phyloP scores from a whole-genome alignment of 1,140 invertebrate species.

The Caenorhabditis elegans region WBcel235 BX284602.5:127501-128000 shows the following conservation, averaged over 20 bases:
- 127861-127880: neutral
- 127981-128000: too few species aligned
- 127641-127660: too few species aligned
- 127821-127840: neutral
- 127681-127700: neutral
- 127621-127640: too few species aligned
- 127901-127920: too few species aligned
- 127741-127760: neutral
- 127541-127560: neutral
- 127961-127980: too few species aligned
- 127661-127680: neutral
- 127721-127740: neutral
- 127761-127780: neutral
- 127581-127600: neutral
- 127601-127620: neutral
- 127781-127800: neutral
- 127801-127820: neutral
- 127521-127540: neutral
- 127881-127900: too few species aligned
- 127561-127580: neutral
- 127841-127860: neutral
- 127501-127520: neutral
- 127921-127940: too few species aligned
- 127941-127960: too few species aligned
- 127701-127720: neutral